Evolutionary conservation across 2,797 vertebrate genomes (phyloP).

Genomic region (Synaphobranchus kaupii): DNA sequence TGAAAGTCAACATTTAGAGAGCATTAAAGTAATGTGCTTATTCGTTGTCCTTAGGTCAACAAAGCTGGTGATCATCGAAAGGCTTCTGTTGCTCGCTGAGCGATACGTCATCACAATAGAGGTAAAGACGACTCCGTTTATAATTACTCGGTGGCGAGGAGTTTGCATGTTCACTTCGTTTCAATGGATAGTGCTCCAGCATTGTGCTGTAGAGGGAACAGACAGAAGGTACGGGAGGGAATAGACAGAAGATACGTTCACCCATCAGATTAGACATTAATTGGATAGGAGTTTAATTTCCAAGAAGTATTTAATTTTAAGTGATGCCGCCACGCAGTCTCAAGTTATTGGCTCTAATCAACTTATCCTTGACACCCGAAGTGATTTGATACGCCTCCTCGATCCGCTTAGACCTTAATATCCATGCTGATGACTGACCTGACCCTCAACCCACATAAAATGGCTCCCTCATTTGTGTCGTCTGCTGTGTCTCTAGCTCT

Average conservation of each 20-base stretch:
- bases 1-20: neutral
- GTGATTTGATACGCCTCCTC: neutral
- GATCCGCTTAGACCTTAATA: neutral
- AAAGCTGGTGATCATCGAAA: slow-evolving; percentile 97
- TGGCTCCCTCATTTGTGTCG: neutral
- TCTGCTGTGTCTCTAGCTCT: too few relatives aligned
- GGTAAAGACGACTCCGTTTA: slow-evolving; percentile 66
- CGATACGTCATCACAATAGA: slow-evolving; percentile 98
- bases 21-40: neutral
- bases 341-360: neutral
- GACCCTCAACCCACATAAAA: neutral
- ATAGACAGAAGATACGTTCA: neutral
- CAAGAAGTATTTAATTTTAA: slow-evolving; percentile 4
- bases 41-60: slow-evolving; percentile 81
- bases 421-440: slow-evolving; percentile 3
- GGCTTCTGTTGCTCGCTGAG: slow-evolving; percentile 93
- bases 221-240: neutral
- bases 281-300: slow-evolving; percentile 2
- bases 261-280: slow-evolving; percentile 1
- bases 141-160: neutral
- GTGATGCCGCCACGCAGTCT: neutral
- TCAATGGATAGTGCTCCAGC: neutral
- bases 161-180: neutral
- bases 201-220: neutral
- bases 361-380: neutral